Evolutionary conservation across 2,113 vertebrate species (phyloP).

Genomic region (Nesoenas mayeri): DNA sequence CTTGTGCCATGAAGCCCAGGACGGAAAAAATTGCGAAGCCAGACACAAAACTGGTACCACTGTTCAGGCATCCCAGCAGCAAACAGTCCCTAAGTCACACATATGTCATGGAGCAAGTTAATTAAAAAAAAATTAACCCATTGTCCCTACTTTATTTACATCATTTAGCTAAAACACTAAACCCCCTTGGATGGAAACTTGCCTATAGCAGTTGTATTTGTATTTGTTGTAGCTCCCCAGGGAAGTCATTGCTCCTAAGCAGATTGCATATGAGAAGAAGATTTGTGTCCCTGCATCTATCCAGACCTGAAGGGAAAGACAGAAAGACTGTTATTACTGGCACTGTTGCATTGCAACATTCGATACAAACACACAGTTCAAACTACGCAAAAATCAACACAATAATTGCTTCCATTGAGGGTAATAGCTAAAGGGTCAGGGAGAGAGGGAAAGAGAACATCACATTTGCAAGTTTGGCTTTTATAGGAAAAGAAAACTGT

Average conservation of each 20-base stretch:
- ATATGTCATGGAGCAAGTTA: conserved; percentile 99
- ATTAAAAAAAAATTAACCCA: conserved; percentile 90
- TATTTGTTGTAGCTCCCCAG: conserved; percentile 99
- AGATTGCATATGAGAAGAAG: conserved; percentile 99
- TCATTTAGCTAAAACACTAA: conserved; percentile 72
- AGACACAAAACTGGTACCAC: conserved; percentile 99
- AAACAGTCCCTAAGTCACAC: conserved; percentile 99
- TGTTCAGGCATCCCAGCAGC: conserved; percentile 99
- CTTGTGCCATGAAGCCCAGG: conserved; percentile 99
- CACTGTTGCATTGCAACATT: background rate
- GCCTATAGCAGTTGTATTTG: conserved; percentile 99
- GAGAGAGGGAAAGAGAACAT: conserved; percentile 40
- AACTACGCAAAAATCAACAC: conserved; percentile 1
- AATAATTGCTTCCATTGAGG: conserved; percentile 16
- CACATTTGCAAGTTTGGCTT: conserved; percentile 26
- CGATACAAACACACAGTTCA: background rate
- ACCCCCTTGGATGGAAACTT: conserved; percentile 78
- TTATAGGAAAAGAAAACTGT: conserved; percentile 15
- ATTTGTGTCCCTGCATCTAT: conserved; percentile 98
- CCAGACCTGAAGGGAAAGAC: conserved; percentile 85
- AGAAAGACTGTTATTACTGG: background rate
- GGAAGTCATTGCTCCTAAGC: conserved; percentile 98
- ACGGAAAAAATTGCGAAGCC: conserved; percentile 99
- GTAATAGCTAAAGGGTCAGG: conserved; percentile 8
- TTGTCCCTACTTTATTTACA: conserved; percentile 78